phyloP scores from a whole-genome alignment of 2,797 vertebrate genomes.

The Gymnoscopelus braueri region DNA sequence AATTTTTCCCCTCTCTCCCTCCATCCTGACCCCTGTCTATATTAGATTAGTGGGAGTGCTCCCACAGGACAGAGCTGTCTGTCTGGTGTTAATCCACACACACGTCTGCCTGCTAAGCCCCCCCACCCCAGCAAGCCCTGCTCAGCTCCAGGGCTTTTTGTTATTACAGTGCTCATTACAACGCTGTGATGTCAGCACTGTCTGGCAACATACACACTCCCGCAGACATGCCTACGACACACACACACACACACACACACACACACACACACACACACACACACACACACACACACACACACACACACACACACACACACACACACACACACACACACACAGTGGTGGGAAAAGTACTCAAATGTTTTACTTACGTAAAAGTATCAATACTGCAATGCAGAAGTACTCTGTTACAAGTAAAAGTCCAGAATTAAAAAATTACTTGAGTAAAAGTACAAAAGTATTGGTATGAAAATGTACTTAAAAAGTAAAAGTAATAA shows the following conservation, averaged over 20 bases:
- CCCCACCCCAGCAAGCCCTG: slow-evolving; percentile 59
- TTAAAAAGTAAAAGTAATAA: no score
- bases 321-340: no score
- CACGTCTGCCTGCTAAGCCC: slow-evolving; percentile 57
- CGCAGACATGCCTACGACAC: background rate
- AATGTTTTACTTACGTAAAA: no score
- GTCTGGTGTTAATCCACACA: slow-evolving; percentile 72
- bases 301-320: background rate
- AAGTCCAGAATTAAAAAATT: no score
- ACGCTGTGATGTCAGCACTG: slow-evolving; percentile 56
- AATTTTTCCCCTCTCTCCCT: no score
- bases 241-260: background rate
- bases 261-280: background rate
- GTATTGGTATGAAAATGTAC: no score
- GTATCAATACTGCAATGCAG: no score
- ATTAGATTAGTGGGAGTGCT: slow-evolving; percentile 57
- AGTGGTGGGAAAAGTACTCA: no score
- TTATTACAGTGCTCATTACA: slow-evolving; percentile 61
- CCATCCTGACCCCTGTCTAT: slow-evolving; percentile 41
- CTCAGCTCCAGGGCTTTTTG: slow-evolving; percentile 45
- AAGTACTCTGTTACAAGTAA: no score
- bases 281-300: slow-evolving; percentile 4
- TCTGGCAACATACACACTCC: slow-evolving; percentile 2
- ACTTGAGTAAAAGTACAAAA: no score
- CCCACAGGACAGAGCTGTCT: slow-evolving; percentile 50